These are phyloP conservation scores for Paelopatides confundens DNA, from an alignment of 53 echinoderm and acorn worm species.

Conservation along the genomic window DNA sequence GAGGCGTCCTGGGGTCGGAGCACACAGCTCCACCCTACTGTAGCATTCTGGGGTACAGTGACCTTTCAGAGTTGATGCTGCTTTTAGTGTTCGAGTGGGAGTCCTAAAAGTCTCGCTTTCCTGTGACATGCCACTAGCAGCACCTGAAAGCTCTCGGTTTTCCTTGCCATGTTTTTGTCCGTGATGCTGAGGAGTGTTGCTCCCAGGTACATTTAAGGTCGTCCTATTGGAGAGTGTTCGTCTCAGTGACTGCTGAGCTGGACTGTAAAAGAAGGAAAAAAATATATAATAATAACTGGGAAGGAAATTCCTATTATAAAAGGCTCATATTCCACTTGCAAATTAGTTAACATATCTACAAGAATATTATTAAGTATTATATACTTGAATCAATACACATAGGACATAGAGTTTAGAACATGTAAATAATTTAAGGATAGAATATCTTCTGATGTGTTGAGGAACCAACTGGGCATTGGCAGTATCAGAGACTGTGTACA, in stretches of 20 bases:
- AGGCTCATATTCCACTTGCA: background rate
- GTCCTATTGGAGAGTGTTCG: slow-evolving; percentile 3
- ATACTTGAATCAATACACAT: no score
- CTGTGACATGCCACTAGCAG: background rate
- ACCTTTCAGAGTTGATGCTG: background rate
- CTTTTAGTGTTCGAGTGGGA: background rate
- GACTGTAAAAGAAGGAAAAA: background rate
- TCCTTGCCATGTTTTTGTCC: slow-evolving; percentile 39
- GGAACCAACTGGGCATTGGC: no score
- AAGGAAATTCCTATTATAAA: no score
- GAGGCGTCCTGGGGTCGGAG: slow-evolving; percentile 59
- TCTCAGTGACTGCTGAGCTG: background rate
- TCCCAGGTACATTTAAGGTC: background rate
- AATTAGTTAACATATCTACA: no score
- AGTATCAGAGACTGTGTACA: no score
- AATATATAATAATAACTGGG: background rate
- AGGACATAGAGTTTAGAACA: no score
- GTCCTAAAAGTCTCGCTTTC: background rate
- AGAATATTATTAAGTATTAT: no score
- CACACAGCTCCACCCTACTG: slow-evolving; percentile 85
- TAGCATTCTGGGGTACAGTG: slow-evolving; percentile 87
- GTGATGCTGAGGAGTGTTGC: slow-evolving; percentile 5
- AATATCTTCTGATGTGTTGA: no score
- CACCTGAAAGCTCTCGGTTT: background rate
- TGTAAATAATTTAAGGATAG: no score